phyloP scores from a whole-genome alignment of 2,888 invertebrate species.

The Proisotoma minuta region DNA sequence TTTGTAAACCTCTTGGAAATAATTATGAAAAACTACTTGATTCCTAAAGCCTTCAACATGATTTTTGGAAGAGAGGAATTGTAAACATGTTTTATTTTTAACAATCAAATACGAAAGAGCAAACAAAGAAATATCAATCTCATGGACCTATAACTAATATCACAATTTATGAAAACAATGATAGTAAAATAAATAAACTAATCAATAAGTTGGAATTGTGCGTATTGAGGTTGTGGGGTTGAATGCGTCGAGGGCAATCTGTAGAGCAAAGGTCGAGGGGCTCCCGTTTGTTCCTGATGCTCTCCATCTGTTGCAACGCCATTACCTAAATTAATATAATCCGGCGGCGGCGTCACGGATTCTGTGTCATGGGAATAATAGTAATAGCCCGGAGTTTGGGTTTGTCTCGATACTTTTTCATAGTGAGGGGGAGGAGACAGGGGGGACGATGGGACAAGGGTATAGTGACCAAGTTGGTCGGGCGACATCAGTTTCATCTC shows the following conservation, averaged over 20 bases:
- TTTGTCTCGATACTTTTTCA: conserved; percentile 7
- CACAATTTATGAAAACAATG: no score
- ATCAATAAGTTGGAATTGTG: no score
- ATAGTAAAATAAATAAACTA: no score
- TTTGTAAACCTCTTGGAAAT: no score
- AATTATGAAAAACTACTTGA: no score
- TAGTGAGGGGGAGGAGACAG: conserved; percentile 13
- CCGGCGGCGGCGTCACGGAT: conserved; percentile 8
- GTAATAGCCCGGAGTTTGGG: conserved; percentile 14
- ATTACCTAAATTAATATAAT: conserved; percentile 1
- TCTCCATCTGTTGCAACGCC: background rate
- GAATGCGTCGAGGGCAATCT: conserved; percentile 29
- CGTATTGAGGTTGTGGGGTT: conserved; percentile 5
- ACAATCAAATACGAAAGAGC: no score
- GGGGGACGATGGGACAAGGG: conserved; percentile 19
- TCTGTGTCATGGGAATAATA: conserved; percentile 14
- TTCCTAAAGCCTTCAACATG: no score
- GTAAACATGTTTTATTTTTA: no score
- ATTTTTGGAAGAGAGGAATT: no score
- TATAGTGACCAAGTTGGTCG: conserved; percentile 16
- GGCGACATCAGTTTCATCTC: conserved; percentile 15
- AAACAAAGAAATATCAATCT: no score
- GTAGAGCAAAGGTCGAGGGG: conserved; percentile 30
- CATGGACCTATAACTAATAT: no score
- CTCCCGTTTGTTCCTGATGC: background rate